These are phyloP conservation scores for Drosophila gaucha DNA, from an alignment of 2,888 invertebrate species.

Conservation along the genomic window DNA sequence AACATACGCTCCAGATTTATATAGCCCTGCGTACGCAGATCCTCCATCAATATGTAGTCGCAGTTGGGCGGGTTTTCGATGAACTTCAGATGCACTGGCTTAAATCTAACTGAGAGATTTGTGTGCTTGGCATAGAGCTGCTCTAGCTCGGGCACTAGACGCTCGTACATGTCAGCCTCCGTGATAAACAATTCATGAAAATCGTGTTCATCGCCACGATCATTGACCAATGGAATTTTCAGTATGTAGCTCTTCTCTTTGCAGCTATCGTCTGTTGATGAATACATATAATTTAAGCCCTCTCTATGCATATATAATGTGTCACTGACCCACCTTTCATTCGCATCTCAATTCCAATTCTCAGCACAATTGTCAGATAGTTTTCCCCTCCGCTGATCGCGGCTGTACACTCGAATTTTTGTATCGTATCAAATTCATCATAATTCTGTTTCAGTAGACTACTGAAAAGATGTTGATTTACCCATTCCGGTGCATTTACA, in stretches of 20 bases:
- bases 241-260: conserved; percentile 63
- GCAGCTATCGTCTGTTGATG: conserved; percentile 35
- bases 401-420: conserved; percentile 50
- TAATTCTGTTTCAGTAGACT: conserved; percentile 49
- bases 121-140: conserved; percentile 53
- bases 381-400: conserved; percentile 80
- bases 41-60: conserved; percentile 77
- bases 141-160: conserved; percentile 75
- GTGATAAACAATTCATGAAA: conserved; percentile 58
- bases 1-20: conserved; percentile 65
- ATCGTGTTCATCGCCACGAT: conserved; percentile 57
- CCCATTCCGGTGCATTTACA: conserved; percentile 62
- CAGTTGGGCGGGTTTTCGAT: conserved; percentile 41
- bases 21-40: conserved; percentile 63
- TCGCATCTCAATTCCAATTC: conserved; percentile 63
- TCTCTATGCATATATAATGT: conserved; percentile 1
- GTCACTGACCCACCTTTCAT: conserved; percentile 64
- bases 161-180: conserved; percentile 72
- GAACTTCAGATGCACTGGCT: conserved; percentile 64
- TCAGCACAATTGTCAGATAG: conserved; percentile 73
- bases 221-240: conserved; percentile 67
- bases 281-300: conserved; percentile 1
- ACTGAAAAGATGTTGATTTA: conserved; percentile 62
- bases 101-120: conserved; percentile 54
- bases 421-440: conserved; percentile 52